Conservation (phyloP, 2,113 vertebrate species). For the Onychostruthus taczanowskii region DNA sequence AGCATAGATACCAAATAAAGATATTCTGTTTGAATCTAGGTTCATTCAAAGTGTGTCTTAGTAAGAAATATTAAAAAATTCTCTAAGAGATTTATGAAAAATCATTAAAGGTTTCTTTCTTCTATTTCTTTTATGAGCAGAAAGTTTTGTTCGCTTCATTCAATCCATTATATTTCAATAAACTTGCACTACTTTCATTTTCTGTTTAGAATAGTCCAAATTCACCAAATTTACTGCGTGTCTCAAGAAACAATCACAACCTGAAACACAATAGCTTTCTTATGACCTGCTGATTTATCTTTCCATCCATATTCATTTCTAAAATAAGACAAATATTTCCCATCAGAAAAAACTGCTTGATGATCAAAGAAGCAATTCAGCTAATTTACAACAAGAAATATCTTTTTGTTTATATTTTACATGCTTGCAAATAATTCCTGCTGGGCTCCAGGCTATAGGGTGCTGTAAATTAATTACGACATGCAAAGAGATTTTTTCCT, state of each 20-base stretch:
- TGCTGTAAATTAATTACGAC: slow-evolving; percentile 67
- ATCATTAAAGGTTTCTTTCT: not conserved
- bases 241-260: not conserved
- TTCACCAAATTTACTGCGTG: not conserved
- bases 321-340: not conserved
- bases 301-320: not conserved
- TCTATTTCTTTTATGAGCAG: not conserved
- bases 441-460: not conserved
- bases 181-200: not conserved
- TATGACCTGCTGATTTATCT: not conserved
- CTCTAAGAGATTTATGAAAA: not conserved
- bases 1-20: not conserved
- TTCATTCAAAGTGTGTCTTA: not conserved
- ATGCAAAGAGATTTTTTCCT: slow-evolving; percentile 2
- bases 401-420: slow-evolving; percentile 50
- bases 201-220: not conserved
- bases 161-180: not conserved
- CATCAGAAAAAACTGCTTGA: not conserved
- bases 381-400: slow-evolving; percentile 20
- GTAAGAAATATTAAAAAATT: not conserved
- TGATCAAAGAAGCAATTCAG: not conserved
- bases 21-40: not conserved
- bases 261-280: not conserved
- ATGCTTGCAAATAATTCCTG: slow-evolving; percentile 21
- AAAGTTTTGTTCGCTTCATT: not conserved